Conservation (phyloP, 2,888 invertebrate genomes). For the Coremacera marginata region DNA sequence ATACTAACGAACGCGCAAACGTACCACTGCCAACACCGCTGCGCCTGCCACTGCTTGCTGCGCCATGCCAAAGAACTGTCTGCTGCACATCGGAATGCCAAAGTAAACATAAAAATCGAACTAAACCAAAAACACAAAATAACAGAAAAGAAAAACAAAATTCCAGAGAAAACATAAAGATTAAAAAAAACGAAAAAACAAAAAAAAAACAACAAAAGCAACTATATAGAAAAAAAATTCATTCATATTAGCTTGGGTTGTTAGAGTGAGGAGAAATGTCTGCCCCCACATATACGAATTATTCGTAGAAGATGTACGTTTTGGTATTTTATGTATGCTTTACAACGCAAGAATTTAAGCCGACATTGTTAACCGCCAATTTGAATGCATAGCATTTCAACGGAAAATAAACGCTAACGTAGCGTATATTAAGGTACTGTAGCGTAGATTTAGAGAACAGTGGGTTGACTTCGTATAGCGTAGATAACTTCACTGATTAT, state of each 20-base stretch:
- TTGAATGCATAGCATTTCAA: background rate
- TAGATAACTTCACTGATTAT: too few species aligned
- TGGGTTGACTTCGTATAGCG: too few species aligned
- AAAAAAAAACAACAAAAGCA: background rate
- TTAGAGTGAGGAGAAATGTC: constrained; percentile 15
- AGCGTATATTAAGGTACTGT: too few species aligned
- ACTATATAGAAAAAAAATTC: background rate
- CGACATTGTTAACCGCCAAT: background rate
- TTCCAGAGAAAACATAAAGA: constrained; percentile 17
- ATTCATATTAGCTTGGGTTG: constrained; percentile 13
- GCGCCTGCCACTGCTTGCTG: constrained; percentile 13
- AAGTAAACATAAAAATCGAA: constrained; percentile 43
- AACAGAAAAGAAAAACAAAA: constrained; percentile 13
- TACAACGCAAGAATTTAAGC: background rate
- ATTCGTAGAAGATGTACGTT: background rate
- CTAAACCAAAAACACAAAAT: constrained; percentile 24
- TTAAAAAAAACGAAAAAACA: background rate
- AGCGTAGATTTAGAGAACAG: too few species aligned
- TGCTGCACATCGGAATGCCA: constrained; percentile 46
- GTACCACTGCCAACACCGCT: background rate
- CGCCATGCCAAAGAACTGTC: constrained; percentile 33
- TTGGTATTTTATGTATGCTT: background rate
- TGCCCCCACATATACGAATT: background rate
- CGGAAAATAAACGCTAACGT: too few species aligned
- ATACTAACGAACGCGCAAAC: constrained; percentile 31